Evolutionary conservation across 2,113 vertebrate genomes (phyloP).

Genomic region (Colinus virginianus): DNA sequence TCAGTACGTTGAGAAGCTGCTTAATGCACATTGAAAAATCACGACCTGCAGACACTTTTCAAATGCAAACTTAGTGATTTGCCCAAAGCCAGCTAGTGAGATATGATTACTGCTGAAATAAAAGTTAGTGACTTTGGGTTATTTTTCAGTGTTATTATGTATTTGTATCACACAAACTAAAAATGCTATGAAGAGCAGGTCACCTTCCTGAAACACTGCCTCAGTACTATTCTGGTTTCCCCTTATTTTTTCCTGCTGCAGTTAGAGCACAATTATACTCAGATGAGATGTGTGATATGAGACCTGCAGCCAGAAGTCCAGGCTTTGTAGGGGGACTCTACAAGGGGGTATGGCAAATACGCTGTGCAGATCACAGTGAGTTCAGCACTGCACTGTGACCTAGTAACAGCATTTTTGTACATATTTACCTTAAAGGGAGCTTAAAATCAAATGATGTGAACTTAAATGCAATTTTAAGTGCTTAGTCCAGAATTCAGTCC

Average conservation of each 20-base stretch:
- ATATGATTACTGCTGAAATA: conserved; percentile 4
- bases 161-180: conserved; percentile 17
- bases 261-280: background rate
- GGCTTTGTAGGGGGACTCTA: background rate
- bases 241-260: background rate
- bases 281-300: background rate
- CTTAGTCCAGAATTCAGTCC: background rate
- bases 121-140: background rate
- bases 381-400: background rate
- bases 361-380: background rate
- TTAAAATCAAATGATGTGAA: background rate
- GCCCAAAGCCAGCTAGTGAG: background rate
- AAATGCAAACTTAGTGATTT: background rate
- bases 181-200: background rate
- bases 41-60: background rate
- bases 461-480: background rate
- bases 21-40: background rate
- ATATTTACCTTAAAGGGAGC: background rate
- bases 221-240: background rate
- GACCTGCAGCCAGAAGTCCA: background rate
- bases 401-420: background rate
- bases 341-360: too few species aligned
- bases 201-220: background rate
- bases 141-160: background rate
- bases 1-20: background rate